Base-by-base conservation (phyloP, 1,140 invertebrate genomes). In the Tetragnatha versicolor region DNA sequence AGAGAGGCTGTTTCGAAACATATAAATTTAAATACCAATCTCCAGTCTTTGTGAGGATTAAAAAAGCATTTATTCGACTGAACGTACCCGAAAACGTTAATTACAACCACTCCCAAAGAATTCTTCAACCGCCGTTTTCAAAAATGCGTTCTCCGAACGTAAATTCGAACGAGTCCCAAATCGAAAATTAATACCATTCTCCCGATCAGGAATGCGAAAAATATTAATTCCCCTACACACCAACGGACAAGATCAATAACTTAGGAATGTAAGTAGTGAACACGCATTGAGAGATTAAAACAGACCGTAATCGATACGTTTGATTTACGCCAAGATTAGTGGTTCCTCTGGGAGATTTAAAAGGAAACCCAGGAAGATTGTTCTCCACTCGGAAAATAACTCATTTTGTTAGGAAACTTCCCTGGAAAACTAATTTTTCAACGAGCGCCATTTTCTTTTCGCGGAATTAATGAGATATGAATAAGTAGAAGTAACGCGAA, bases 311-410 rank as follows among this genome's bases (percentile, higher is more conserved):
- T 65, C 61, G 39, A 65, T 65, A n/a, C 39, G 9, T 29, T 42
- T 65, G 61, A 65, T 65, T 65, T 65, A 65, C 61, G 39, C 10
- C 14, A 25, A 42, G 39, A 42, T 42, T 65, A 22, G n/a, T n/a
- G n/a, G n/a, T 27, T 14, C 39, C 42, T 65, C 33, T 42, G 12
- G 31, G 12, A 12, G 33, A 20, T 6, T 12, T n/a, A n/a, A n/a
- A n/a, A n/a, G n/a, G n/a, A n/a, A n/a, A n/a, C n/a, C n/a, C n/a
- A n/a, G 12, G n/a, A 20, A 65, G 61, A 65, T 45, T 65, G 42
- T 65, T 65, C 61, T 65, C 42, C 39, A n/a, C 39, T 42, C 35
- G n/a, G n/a, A 39, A 65, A 65, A 65, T 65, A 65, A 65, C 39
- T 65, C 61, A 45, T 65, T 42, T 29, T 65, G 20, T 17, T n/a